A percentile compares a stretch with the other conserved stretches of the same genome.
Evolutionary conservation across 2,113 vertebrate genomes (phyloP).

Genomic region (Riparia riparia): DNA sequence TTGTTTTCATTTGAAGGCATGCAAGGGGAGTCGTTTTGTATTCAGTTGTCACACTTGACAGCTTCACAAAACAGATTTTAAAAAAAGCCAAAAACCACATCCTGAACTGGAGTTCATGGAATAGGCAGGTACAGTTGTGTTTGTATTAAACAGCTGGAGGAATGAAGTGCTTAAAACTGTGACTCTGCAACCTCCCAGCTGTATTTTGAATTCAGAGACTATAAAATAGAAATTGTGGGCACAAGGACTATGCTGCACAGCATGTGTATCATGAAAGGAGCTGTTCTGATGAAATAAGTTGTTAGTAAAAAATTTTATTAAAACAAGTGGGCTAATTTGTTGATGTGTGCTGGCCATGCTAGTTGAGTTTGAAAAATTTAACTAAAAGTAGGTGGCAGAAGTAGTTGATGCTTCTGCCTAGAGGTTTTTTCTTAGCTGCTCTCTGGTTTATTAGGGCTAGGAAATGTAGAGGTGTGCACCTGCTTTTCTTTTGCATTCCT

Average conservation of each 20-base stretch:
- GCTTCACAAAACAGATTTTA: neutral
- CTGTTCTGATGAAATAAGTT: neutral
- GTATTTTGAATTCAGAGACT: neutral
- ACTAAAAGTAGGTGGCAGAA: neutral
- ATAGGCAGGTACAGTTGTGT: neutral
- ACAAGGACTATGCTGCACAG: neutral
- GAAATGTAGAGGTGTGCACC: neutral
- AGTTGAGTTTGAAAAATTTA: neutral
- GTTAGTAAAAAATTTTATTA: neutral
- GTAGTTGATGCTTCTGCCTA: neutral
- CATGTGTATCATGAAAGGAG: neutral
- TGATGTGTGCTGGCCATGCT: rapidly evolving
- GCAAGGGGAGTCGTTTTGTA: neutral
- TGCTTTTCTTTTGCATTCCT: neutral
- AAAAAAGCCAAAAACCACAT: neutral
- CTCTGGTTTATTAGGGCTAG: neutral
- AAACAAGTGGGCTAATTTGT: neutral
- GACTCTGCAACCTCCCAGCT: neutral
- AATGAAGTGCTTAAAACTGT: neutral
- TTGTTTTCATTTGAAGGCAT: neutral
- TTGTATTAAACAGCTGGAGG: neutral
- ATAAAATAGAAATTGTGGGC: neutral
- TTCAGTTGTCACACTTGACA: neutral
- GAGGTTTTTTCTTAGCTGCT: neutral
- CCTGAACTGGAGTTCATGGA: neutral